Evolutionary conservation across 2,888 invertebrate genomes (phyloP), one percentile per base, ranked within the genome.

Genomic region (Formica aserva): DNA sequence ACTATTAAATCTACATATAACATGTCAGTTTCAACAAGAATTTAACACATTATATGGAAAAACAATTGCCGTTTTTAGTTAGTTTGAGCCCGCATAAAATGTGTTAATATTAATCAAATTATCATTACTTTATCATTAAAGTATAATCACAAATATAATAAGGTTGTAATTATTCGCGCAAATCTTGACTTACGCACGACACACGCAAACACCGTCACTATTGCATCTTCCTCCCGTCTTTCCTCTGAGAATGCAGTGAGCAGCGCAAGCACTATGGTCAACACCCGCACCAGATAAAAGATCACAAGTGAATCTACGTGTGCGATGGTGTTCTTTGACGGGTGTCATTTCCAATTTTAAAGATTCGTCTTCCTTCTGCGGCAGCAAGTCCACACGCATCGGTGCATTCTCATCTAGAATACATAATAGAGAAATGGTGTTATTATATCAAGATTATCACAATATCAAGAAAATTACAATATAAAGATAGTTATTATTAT

Each of bases 241-340:
- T 71, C 93, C 93, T 92, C 91, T 90, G 66, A 86, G 87, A 8
- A 94, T 81, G 78, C 94, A 94, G 65, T 94, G 92, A 1, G 93
- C 93, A 9, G 93, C 93, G 62, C 94, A 94, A 26, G 93, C 93
- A 22, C 90, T 87, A 66, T 93, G 84, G 29, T 86, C 88, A 0
- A 91, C 87, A 80, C 84, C 82, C 13, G 86, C 87, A 60, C 87
- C 84, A 9, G 91, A 91, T 3, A 93, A 66, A 35, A 94, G 90
- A 41, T 93, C 93, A 48, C 94, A 94, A 32, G 93, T 94, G n/a
- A 93, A 90, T 71, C 94, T 90, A 52, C 93, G 88, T 11, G 92
- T 91, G 65, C 94, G 89, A 15, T 18, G 18, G 1, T 57, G 72
- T 22, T 22, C 8, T 52, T 26, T 38, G 35, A 26, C 2, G 48